phyloP scores from a whole-genome alignment of 2,797 vertebrate genomes.

The Hypotaenidia philippensis region DNA sequence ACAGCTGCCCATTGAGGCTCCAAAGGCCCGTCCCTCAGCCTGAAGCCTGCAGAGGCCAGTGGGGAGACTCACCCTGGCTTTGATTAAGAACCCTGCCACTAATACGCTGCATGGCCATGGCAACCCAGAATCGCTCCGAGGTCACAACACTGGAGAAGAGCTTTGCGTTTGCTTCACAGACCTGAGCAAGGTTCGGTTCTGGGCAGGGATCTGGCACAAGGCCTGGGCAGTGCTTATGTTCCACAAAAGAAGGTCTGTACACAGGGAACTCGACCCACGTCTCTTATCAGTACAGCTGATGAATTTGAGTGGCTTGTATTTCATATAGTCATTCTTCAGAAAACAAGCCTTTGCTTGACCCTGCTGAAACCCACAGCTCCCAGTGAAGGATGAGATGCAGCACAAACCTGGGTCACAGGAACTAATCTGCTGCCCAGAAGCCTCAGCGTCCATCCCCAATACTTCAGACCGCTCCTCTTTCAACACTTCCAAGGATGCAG shows the following conservation, averaged over 20 bases:
- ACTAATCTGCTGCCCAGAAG: not conserved
- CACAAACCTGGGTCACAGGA: not conserved
- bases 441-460: rapidly evolving
- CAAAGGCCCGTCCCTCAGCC: rapidly evolving
- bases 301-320: not conserved
- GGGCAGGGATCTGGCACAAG: not conserved
- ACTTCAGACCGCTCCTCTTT: not conserved
- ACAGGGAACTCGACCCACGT: not conserved
- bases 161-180: not conserved
- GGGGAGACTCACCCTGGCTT: not conserved
- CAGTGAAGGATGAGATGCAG: not conserved
- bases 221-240: not conserved
- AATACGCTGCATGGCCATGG: not conserved
- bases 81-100: not conserved
- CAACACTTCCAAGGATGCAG: no score
- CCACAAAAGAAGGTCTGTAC: not conserved
- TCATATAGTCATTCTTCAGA: not conserved
- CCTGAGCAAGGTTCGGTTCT: not conserved
- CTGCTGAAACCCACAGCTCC: not conserved
- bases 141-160: not conserved
- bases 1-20: not conserved
- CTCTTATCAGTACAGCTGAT: not conserved
- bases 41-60: not conserved
- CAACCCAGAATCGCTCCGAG: not conserved
- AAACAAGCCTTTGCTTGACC: not conserved